These are phyloP conservation scores for Heteromyza rotundicornis DNA, from an alignment of 2,888 invertebrate genomes.

Conservation along the genomic window DNA sequence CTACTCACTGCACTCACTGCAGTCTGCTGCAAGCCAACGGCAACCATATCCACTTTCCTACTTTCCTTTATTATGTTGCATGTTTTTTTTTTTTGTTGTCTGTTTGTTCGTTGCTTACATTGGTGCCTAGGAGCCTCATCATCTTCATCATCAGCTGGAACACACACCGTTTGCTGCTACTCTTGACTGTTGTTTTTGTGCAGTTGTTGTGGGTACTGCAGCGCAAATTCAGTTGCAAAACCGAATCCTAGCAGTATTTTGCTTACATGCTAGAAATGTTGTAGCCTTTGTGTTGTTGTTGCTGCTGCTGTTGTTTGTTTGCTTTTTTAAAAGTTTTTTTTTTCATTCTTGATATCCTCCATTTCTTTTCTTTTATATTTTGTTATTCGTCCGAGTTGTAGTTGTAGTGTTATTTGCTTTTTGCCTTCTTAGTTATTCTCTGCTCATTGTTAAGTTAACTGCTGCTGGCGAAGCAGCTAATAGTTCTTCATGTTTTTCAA, in stretches of 20 bases:
- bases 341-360: neutral
- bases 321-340: neutral
- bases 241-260: too few species aligned
- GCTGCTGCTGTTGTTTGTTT: neutral
- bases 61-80: neutral
- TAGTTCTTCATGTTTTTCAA: constrained; percentile 36
- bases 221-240: too few species aligned
- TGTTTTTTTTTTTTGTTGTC: neutral
- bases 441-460: constrained; percentile 19
- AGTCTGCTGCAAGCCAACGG: neutral
- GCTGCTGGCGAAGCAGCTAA: constrained; percentile 34
- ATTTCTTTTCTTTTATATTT: neutral
- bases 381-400: neutral
- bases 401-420: neutral
- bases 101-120: neutral
- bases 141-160: constrained; percentile 4
- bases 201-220: too few species aligned
- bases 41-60: neutral
- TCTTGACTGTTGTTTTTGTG: neutral
- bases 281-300: too few species aligned
- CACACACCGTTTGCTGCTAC: neutral
- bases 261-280: too few species aligned
- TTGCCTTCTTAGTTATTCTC: neutral
- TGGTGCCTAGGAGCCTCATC: neutral
- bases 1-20: neutral